Percentiles rank a stretch among this genome's conserved stretches.
These are phyloP conservation scores for Diarsia mendica DNA, from an alignment of 2,888 invertebrate genomes.

Conservation along the genomic window DNA sequence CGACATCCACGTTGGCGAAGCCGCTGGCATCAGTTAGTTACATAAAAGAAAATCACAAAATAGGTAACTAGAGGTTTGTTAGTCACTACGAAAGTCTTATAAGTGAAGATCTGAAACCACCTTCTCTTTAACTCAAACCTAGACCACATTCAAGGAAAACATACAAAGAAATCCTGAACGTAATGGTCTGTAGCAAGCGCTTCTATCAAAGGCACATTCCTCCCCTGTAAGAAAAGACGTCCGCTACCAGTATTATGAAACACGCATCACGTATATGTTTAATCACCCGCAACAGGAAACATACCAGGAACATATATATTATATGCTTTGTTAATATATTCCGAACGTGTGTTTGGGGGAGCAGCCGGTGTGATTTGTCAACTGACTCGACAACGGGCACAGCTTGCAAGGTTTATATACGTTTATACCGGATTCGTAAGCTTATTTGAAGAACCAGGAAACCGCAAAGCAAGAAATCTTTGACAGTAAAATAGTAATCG, in stretches of 20 bases:
- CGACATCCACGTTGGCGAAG: no score
- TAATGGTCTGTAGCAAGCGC: conserved; percentile 3
- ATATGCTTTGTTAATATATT: conserved; percentile 54
- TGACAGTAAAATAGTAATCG: background rate
- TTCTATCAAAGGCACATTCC: conserved; percentile 1
- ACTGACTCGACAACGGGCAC: conserved; percentile 26
- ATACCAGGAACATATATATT: conserved; percentile 8
- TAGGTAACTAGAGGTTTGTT: no score
- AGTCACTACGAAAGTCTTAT: no score
- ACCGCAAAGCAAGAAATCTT: background rate
- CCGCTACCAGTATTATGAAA: conserved; percentile 23
- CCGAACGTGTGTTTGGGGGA: conserved; percentile 47
- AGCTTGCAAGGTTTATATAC: conserved; percentile 22
- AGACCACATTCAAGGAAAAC: conserved; percentile 10
- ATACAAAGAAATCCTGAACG: background rate
- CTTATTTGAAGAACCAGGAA: conserved; percentile 4
- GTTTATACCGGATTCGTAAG: conserved; percentile 14
- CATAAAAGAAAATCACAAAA: no score
- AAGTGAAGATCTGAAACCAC: no score
- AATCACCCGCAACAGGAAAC: conserved; percentile 42
- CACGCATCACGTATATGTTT: conserved; percentile 29
- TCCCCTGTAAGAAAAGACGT: conserved; percentile 11
- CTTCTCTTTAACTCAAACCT: no score
- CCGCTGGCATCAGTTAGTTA: no score
- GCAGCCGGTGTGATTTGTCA: conserved; percentile 45